A percentile compares a stretch with the other conserved stretches of the same genome.
Conservation (phyloP, 2,888 invertebrate genomes). For the Leptinotarsa tumamoca region DNA sequence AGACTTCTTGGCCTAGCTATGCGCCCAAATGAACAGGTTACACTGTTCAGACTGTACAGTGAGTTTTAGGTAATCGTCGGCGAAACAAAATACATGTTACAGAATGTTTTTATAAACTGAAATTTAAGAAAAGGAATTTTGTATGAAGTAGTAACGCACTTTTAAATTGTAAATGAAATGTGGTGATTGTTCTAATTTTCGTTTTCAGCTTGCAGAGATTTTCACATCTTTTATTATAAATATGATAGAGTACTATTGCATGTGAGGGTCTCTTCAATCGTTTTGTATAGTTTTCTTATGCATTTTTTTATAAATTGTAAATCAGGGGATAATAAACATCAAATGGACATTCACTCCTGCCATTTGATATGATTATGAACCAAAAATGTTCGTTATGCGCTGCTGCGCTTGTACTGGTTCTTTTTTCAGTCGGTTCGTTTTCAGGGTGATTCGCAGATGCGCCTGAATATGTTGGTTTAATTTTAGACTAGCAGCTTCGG, state of each 20-base stretch:
- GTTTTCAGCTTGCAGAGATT: slow-evolving; percentile 51
- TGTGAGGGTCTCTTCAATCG: slow-evolving; percentile 55
- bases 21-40: slow-evolving; percentile 44
- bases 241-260: slow-evolving; percentile 55
- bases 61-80: slow-evolving; percentile 54
- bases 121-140: slow-evolving; percentile 47
- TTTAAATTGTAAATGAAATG: slow-evolving; percentile 47
- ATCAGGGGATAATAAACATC: slow-evolving; percentile 48
- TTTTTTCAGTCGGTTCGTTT: background rate
- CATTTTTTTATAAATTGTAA: slow-evolving; percentile 50
- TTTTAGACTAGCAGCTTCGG: slow-evolving; percentile 58
- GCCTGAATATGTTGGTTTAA: background rate
- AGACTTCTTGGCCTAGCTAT: slow-evolving; percentile 65
- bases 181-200: slow-evolving; percentile 46
- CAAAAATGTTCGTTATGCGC: slow-evolving; percentile 20
- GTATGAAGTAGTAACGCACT: slow-evolving; percentile 49
- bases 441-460: background rate
- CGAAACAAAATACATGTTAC: slow-evolving; percentile 48
- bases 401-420: slow-evolving; percentile 16
- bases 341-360: slow-evolving; percentile 28
- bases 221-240: slow-evolving; percentile 55
- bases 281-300: slow-evolving; percentile 59
- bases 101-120: slow-evolving; percentile 45
- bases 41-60: slow-evolving; percentile 61
- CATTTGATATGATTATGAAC: slow-evolving; percentile 28